Percentiles rank a stretch among this genome's conserved stretches.
Evolutionary conservation across 1,140 invertebrate species (phyloP).

Genomic region (Trialeurodes vaporariorum): DNA sequence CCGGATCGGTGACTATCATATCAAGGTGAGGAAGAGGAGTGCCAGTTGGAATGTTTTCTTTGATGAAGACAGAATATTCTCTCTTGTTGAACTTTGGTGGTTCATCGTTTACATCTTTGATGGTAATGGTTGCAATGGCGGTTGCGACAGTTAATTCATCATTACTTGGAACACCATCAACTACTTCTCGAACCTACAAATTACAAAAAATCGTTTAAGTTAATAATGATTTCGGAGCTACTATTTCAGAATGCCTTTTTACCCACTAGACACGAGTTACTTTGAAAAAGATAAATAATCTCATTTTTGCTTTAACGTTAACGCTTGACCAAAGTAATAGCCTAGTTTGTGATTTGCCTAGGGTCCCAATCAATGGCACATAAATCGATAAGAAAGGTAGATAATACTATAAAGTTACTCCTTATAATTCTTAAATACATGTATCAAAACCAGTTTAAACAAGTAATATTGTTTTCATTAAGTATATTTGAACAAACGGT

Average conservation of each 20-base stretch:
- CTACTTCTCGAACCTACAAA: conserved; percentile 55
- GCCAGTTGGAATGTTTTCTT: conserved; percentile 68
- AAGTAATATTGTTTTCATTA: too few species aligned
- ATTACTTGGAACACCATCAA: conserved; percentile 53
- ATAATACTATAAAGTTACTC: too few species aligned
- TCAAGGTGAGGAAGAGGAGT: conserved; percentile 69
- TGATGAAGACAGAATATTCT: conserved; percentile 66
- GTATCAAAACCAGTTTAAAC: too few species aligned
- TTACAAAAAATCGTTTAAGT: conserved; percentile 2
- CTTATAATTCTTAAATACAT: too few species aligned
- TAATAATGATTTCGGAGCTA: conserved; percentile 1
- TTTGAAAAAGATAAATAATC: neutral
- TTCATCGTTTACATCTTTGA: conserved; percentile 89
- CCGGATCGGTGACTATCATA: conserved; percentile 75
- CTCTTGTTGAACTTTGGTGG: conserved; percentile 68
- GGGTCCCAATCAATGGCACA: too few species aligned
- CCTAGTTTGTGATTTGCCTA: too few species aligned
- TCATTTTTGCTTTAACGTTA: too few species aligned
- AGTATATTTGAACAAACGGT: too few species aligned
- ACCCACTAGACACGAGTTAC: neutral
- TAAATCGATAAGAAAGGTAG: too few species aligned
- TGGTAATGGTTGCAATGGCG: conserved; percentile 65
- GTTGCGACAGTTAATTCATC: conserved; percentile 51
- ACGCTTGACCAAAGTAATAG: too few species aligned
- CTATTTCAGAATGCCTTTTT: neutral